Evolutionary conservation across 2,797 vertebrate genomes (phyloP).

Genomic region (Coilia nasus): DNA sequence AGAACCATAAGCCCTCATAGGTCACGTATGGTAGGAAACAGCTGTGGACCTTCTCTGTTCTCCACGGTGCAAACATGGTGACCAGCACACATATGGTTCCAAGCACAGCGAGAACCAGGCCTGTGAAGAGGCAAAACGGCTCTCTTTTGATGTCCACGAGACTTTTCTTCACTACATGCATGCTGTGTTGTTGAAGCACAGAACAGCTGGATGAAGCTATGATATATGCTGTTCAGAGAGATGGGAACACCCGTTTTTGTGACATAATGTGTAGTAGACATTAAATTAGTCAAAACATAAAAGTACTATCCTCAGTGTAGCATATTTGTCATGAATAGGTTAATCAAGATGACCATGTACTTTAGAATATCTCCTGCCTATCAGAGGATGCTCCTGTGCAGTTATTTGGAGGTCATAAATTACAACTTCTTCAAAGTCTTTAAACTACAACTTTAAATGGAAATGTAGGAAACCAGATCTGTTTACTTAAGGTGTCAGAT

Average conservation of each 20-base stretch:
- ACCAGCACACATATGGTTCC: background rate
- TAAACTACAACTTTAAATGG: no score
- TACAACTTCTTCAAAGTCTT: no score
- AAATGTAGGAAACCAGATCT: no score
- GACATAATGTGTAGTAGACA: background rate
- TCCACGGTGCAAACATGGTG: slow-evolving; percentile 13
- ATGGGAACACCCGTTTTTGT: background rate
- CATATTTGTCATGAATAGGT: no score
- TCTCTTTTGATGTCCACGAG: background rate
- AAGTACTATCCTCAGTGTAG: no score
- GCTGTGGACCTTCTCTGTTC: background rate
- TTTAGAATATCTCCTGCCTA: background rate
- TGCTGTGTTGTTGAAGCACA: background rate
- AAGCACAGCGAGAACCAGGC: background rate
- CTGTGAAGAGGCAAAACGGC: background rate
- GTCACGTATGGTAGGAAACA: background rate
- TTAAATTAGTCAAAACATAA: no score
- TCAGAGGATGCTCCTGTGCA: no score
- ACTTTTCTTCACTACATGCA: background rate
- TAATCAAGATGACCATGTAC: no score
- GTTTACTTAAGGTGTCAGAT: no score
- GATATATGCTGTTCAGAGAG: background rate
- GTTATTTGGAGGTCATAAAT: no score
- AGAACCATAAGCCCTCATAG: background rate
- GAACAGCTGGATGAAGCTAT: background rate